Conservation (phyloP, 1,140 invertebrate genomes). For the Pseudobourletiella spinata region DNA sequence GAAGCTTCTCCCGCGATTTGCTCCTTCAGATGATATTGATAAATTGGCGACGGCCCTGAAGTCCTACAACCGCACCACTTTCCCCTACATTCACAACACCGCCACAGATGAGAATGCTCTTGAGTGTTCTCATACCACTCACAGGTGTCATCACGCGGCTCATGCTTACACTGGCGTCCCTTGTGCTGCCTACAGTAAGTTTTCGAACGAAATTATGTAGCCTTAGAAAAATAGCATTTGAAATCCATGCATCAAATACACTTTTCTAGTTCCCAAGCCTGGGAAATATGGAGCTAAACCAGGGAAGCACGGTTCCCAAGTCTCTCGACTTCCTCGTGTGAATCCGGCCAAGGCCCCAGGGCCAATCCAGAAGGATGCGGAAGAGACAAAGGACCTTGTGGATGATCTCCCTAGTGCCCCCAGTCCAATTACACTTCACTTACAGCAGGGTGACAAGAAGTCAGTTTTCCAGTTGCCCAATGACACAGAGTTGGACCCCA, state of each 20-base stretch:
- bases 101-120: neutral
- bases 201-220: too few relatives aligned
- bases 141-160: conserved; percentile 67
- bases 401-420: conserved; percentile 4
- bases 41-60: conserved; percentile 49
- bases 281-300: neutral
- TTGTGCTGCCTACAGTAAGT: conserved; percentile 71
- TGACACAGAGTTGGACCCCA: conserved; percentile 54
- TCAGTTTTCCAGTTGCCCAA: neutral
- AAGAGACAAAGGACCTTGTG: neutral
- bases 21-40: conserved; percentile 47
- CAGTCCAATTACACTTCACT: conserved; percentile 32
- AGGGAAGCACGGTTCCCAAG: neutral
- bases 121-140: conserved; percentile 69
- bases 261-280: neutral
- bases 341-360: conserved; percentile 26
- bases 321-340: conserved; percentile 21
- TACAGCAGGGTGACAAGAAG: conserved; percentile 37
- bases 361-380: conserved; percentile 27
- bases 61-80: conserved; percentile 10
- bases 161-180: conserved; percentile 83
- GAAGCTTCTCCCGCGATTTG: conserved; percentile 49
- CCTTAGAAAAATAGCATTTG: too few relatives aligned
- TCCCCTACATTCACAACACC: conserved; percentile 5
- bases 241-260: neutral